Evolutionary conservation across 2,888 invertebrate genomes (phyloP).

Genomic region (Podabrus alpinus): DNA sequence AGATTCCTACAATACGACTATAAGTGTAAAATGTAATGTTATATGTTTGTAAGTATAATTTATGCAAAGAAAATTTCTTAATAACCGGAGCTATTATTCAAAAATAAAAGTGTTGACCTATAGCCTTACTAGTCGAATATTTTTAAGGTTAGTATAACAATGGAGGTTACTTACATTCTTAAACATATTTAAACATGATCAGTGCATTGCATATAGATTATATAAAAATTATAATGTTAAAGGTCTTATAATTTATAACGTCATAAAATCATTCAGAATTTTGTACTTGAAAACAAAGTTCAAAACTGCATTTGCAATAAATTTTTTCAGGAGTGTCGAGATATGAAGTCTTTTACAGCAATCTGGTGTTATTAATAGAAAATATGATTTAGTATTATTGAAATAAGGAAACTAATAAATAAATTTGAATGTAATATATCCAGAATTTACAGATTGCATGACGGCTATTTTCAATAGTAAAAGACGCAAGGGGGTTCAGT

Average conservation of each 20-base stretch:
- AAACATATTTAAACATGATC: conserved; percentile 15
- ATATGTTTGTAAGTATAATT: no score
- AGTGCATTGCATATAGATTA: conserved; percentile 22
- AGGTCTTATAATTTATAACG: neutral
- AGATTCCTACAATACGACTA: no score
- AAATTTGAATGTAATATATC: no score
- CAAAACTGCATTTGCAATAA: neutral
- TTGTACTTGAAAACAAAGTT: neutral
- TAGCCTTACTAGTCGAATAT: conserved; percentile 19
- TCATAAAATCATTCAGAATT: neutral
- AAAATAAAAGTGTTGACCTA: neutral
- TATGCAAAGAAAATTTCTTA: neutral
- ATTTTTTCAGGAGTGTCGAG: no score
- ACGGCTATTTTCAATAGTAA: neutral
- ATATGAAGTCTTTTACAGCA: no score
- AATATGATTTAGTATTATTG: no score
- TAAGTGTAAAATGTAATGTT: no score
- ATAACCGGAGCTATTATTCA: neutral
- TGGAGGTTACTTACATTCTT: conserved; percentile 30
- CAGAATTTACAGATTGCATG: neutral
- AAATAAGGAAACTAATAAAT: no score
- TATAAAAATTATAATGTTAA: conserved; percentile 17
- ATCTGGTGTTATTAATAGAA: no score
- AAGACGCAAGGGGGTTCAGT: neutral
- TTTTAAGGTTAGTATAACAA: conserved; percentile 11